Evolutionary conservation across 2,113 vertebrate genomes (phyloP).

Genomic region (Sterna hirundo): DNA sequence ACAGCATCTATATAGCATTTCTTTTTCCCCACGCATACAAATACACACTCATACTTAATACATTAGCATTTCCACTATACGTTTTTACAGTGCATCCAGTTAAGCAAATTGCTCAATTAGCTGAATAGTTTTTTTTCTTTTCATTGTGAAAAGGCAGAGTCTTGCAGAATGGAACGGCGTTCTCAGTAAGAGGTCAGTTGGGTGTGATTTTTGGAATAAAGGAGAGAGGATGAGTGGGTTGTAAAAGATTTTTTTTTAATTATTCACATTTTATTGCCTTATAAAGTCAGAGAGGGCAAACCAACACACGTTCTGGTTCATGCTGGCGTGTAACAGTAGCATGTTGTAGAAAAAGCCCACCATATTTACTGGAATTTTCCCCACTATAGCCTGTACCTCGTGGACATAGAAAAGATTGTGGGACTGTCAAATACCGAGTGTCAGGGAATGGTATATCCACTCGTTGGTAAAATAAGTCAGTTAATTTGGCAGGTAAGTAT

Average conservation of each 20-base stretch:
- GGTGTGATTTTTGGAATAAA: constrained; percentile 60
- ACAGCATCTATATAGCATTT: constrained; percentile 35
- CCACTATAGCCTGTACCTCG: background rate
- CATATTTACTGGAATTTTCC: constrained; percentile 56
- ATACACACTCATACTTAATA: constrained; percentile 47
- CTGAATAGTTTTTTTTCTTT: constrained; percentile 49
- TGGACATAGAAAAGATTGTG: constrained; percentile 66
- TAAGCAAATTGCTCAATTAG: constrained; percentile 65
- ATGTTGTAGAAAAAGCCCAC: background rate
- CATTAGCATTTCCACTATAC: constrained; percentile 47
- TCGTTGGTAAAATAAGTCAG: constrained; percentile 83
- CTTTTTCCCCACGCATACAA: background rate
- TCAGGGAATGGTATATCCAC: constrained; percentile 72
- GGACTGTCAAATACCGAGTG: constrained; percentile 68
- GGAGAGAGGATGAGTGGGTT: constrained; percentile 50
- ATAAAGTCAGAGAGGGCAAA: constrained; percentile 54
- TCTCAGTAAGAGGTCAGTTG: constrained; percentile 60
- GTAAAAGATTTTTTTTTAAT: constrained; percentile 64
- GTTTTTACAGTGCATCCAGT: constrained; percentile 49
- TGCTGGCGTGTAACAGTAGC: background rate
- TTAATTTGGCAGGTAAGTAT: constrained; percentile 83
- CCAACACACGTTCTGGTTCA: constrained; percentile 24
- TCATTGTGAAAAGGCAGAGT: constrained; percentile 48
- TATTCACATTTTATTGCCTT: constrained; percentile 64
- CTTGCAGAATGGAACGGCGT: background rate